Evolutionary conservation across 2,888 invertebrate species (phyloP).

Genomic region (Amiota mariae): DNA sequence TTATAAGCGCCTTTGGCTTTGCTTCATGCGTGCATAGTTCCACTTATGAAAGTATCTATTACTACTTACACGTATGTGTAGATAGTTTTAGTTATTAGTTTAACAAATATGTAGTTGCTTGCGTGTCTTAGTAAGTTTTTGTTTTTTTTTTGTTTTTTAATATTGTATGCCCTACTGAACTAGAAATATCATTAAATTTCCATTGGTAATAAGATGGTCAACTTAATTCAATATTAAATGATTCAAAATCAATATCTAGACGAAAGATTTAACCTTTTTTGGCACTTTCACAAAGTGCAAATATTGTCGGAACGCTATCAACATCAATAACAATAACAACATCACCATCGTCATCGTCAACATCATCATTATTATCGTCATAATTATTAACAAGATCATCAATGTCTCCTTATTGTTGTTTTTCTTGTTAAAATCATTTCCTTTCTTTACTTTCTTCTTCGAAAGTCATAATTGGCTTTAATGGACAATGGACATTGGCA

Average conservation of each 20-base stretch:
- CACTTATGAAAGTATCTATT: not conserved
- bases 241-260: constrained; percentile 25
- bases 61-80: no score
- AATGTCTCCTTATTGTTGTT: constrained; percentile 9
- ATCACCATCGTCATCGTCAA: constrained; percentile 6
- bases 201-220: not conserved
- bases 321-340: not conserved
- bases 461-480: constrained; percentile 52
- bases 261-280: constrained; percentile 57
- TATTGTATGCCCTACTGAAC: constrained; percentile 25
- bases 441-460: constrained; percentile 65
- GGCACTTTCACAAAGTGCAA: constrained; percentile 64
- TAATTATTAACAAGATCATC: constrained; percentile 19
- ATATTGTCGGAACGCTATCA: constrained; percentile 29
- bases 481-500: not conserved
- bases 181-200: constrained; percentile 25
- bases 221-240: not conserved
- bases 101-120: not conserved
- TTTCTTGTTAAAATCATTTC: constrained; percentile 45
- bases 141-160: not conserved
- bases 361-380: not conserved
- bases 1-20: constrained; percentile 6
- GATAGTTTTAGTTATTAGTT: constrained; percentile 10
- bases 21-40: not conserved
- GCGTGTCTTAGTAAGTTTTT: not conserved